These are phyloP conservation scores for Drosophila micromelanica DNA, from an alignment of 1,140 invertebrate genomes.

Conservation along the genomic window DNA sequence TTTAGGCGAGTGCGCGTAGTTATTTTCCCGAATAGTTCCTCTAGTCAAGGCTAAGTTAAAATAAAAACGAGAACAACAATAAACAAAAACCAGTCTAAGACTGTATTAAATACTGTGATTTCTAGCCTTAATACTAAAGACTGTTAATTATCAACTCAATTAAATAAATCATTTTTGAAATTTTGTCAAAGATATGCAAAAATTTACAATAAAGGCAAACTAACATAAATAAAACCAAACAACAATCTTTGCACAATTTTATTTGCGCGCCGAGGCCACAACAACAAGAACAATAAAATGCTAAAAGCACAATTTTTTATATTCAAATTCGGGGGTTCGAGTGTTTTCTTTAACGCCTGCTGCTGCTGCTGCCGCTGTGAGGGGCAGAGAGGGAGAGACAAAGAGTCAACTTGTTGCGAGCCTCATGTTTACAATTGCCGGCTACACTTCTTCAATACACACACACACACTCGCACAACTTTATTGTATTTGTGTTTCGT, in stretches of 20 bases:
- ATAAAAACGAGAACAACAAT: constrained; percentile 11
- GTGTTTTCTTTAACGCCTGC: constrained; percentile 65
- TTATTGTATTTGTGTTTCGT: constrained; percentile 45
- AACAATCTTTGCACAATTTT: constrained; percentile 65
- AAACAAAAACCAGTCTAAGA: constrained; percentile 23
- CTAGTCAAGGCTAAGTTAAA: constrained; percentile 16
- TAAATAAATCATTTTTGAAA: constrained; percentile 52
- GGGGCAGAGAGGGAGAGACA: neutral
- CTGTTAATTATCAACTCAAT: constrained; percentile 38
- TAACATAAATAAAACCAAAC: constrained; percentile 48
- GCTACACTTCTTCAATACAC: neutral
- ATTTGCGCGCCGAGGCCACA: constrained; percentile 54
- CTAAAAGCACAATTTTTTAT: constrained; percentile 43
- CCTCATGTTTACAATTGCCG: neutral
- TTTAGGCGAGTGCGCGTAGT: constrained; percentile 7
- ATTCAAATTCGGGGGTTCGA: constrained; percentile 71
- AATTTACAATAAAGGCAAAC: constrained; percentile 62
- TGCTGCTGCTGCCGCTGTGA: constrained; percentile 11
- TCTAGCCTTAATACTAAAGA: constrained; percentile 29
- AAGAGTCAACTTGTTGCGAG: constrained; percentile 8
- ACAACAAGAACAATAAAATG: constrained; percentile 56
- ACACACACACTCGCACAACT: neutral
- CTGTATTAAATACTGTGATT: constrained; percentile 43
- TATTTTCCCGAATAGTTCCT: constrained; percentile 12
- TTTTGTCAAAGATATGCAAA: constrained; percentile 27